Evolutionary conservation across 2,797 vertebrate genomes (phyloP).

Genomic region (Urosaurus nigricauda): DNA sequence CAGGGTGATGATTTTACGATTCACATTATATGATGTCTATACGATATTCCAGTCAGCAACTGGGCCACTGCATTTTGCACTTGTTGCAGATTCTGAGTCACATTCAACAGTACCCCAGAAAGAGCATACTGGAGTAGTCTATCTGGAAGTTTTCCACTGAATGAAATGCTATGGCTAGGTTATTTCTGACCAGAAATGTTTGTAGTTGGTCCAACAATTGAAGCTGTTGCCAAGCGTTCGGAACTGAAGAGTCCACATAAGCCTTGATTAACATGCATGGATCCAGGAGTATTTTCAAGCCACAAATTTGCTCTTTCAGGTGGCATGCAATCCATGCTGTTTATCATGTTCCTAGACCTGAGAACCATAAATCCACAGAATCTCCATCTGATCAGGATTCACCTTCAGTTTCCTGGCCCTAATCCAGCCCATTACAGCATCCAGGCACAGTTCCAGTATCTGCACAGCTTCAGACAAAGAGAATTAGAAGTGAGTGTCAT

Average conservation of each 20-base stretch:
- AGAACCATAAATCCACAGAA: too few relatives aligned
- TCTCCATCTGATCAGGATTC: too few relatives aligned
- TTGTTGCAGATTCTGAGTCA: not conserved
- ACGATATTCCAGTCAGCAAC: too few relatives aligned
- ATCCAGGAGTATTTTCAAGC: not conserved
- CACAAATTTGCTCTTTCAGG: not conserved
- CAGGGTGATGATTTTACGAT: too few relatives aligned
- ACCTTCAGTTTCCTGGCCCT: too few relatives aligned
- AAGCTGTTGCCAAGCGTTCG: not conserved
- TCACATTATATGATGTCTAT: too few relatives aligned
- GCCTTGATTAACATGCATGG: not conserved
- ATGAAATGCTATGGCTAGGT: not conserved
- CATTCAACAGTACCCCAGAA: not conserved
- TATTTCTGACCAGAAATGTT: not conserved
- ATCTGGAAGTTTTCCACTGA: not conserved
- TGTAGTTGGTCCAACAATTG: not conserved
- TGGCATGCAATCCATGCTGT: too few relatives aligned
- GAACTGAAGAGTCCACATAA: not conserved
- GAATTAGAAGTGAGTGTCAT: too few relatives aligned
- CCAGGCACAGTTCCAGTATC: too few relatives aligned
- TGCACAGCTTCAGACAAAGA: too few relatives aligned
- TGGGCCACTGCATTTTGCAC: not conserved
- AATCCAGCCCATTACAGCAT: too few relatives aligned
- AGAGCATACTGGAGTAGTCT: not conserved
- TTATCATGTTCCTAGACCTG: too few relatives aligned